Base-by-base conservation (phyloP, 2,797 vertebrate species). In the Babyrousa celebensis region DNA sequence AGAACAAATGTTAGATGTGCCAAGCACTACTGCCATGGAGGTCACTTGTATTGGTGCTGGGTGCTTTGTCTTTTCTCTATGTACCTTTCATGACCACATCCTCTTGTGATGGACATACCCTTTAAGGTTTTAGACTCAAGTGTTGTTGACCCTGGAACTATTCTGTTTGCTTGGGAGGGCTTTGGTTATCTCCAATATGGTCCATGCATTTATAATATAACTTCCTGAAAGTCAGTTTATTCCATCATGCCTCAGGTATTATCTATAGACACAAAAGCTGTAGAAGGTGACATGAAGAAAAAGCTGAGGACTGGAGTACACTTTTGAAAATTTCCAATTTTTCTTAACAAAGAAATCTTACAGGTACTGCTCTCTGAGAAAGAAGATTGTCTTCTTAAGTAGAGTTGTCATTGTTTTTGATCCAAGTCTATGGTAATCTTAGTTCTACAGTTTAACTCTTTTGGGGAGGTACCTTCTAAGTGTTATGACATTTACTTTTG, bases 161-260 rank as follows among this genome's bases (percentile, higher is more conserved):
- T 32, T 60, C 17, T 80, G 12, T 56, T 70, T 84, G 36, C 58
- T 92, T 84, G 29, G 78, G n/a, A 82, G 43, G 15, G 15, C 60
- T 70, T 96, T 74, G 67, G 25, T 74, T 93, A 82, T 84, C 71
- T 54, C 52, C 79, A 20, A 71, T 40, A n/a, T 94, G 29, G 32
- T 14, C 32, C 36, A 85, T 48, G 32, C 54, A 27, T 83, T 83
- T 95, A 20, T 87, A 89, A 92, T 56, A 5, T 94, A 92, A 89
- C 27, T 72, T 80, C 12, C 43, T 77, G 29, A 86, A 93, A 92
- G 62, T 27, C n/a, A 63, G 29, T 89, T 63, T 90, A 87, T 92
- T 79, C 84, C 14, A 74, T 79, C 43, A 21, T 58, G 56, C 0
- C n/a, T 5, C 21, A 67, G 40, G 14, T 25, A 77, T 67, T 43